These are phyloP conservation scores for Sebastes taczanowskii DNA, from an alignment of 2,797 vertebrate species.

Conservation along the genomic window DNA sequence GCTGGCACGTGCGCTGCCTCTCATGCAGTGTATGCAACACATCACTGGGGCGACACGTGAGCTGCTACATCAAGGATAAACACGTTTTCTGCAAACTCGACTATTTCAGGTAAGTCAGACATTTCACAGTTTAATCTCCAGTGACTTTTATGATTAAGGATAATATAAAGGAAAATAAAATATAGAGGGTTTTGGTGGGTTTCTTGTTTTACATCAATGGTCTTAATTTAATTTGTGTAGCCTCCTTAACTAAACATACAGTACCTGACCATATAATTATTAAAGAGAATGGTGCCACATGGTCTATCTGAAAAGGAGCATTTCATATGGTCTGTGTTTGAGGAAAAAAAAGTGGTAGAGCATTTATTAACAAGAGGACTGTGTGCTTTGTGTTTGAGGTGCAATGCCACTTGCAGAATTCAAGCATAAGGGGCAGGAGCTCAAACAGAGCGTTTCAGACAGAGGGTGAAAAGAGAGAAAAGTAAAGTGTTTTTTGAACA, in stretches of 20 bases:
- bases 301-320: not conserved
- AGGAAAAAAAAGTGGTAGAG: not conserved
- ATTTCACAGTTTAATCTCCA: not conserved
- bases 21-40: conserved; percentile 95
- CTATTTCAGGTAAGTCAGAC: conserved; percentile 89
- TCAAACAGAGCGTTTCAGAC: too few relatives aligned
- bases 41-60: conserved; percentile 93
- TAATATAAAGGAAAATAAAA: not conserved
- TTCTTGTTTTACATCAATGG: not conserved
- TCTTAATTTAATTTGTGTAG: not conserved
- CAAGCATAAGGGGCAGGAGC: too few relatives aligned
- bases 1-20: conserved; percentile 97
- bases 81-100: conserved; percentile 98
- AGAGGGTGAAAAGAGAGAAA: too few relatives aligned
- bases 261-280: not conserved
- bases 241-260: not conserved
- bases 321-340: not conserved
- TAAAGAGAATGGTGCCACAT: not conserved
- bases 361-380: too few relatives aligned
- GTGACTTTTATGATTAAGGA: not conserved
- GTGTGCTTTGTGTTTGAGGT: too few relatives aligned
- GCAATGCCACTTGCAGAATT: too few relatives aligned
- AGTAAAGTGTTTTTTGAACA: too few relatives aligned
- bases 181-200: not conserved
- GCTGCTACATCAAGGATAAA: conserved; percentile 97